phyloP scores from a whole-genome alignment of 2,797 vertebrate species.

The Karalla daura region DNA sequence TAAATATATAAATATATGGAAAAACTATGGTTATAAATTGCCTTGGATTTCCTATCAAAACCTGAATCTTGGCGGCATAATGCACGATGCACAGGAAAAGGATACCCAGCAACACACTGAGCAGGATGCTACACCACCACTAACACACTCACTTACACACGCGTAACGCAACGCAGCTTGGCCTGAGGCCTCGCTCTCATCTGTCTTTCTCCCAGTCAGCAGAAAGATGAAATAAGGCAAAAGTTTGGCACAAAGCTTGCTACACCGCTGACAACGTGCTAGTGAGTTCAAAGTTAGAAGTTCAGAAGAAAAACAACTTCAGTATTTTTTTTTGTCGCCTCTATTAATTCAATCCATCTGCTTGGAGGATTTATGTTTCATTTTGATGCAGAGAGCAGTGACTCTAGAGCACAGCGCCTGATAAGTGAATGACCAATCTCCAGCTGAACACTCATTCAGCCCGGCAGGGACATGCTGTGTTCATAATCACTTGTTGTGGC shows the following conservation, averaged over 20 bases:
- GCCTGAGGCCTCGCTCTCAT: slow-evolving; percentile 52
- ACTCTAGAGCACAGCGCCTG: neutral
- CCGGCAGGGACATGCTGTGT: slow-evolving; percentile 1
- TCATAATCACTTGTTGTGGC: slow-evolving; percentile 17
- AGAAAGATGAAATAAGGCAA: slow-evolving; percentile 54
- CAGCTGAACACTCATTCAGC: slow-evolving; percentile 1
- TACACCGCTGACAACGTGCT: slow-evolving; percentile 9
- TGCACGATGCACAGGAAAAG: slow-evolving; percentile 62
- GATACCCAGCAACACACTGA: slow-evolving; percentile 61
- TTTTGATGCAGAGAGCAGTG: neutral
- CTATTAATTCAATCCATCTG: neutral
- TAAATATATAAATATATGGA: too few species aligned
- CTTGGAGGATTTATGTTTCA: neutral
- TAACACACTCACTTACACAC: slow-evolving; percentile 12
- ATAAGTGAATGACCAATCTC: slow-evolving; percentile 4
- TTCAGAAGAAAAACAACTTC: neutral
- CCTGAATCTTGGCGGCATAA: slow-evolving; percentile 60
- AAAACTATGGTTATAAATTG: slow-evolving; percentile 70
- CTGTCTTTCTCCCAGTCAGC: slow-evolving; percentile 60
- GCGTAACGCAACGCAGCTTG: slow-evolving; percentile 38
- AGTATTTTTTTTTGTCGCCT: neutral
- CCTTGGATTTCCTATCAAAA: slow-evolving; percentile 58
- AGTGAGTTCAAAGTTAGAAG: neutral
- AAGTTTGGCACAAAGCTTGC: slow-evolving; percentile 22
- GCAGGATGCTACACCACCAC: slow-evolving; percentile 55